phyloP scores from a whole-genome alignment of 1,140 invertebrate genomes.

The Yoshiicerus persimilis region DNA sequence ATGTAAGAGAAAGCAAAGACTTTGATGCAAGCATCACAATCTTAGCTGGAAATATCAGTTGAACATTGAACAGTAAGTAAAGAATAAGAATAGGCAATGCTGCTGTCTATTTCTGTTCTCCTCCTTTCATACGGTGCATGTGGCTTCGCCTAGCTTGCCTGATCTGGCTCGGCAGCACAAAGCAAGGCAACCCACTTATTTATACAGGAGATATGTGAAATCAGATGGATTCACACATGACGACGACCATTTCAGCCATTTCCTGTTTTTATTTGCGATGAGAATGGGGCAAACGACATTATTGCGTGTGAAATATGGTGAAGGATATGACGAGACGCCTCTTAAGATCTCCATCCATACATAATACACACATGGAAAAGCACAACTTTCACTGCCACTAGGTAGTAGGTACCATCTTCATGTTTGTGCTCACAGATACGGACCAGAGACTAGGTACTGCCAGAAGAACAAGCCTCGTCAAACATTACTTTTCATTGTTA shows the following conservation, averaged over 20 bases:
- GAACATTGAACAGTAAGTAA: too few species aligned
- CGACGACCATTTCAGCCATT: constrained; percentile 39
- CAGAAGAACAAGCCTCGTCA: background rate
- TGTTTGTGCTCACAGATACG: background rate
- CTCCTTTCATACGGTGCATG: background rate
- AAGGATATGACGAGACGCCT: constrained; percentile 22
- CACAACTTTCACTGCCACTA: background rate
- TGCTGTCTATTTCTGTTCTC: background rate
- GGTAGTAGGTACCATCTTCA: too few species aligned
- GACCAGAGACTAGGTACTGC: background rate
- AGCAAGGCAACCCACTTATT: constrained; percentile 28
- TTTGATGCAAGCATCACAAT: constrained; percentile 16
- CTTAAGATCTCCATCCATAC: background rate
- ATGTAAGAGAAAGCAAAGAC: constrained; percentile 13
- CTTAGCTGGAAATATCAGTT: background rate
- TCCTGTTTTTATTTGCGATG: constrained; percentile 43
- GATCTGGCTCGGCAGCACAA: background rate
- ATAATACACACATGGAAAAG: background rate
- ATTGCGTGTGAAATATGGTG: constrained; percentile 45
- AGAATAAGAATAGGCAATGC: background rate
- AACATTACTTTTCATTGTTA: background rate
- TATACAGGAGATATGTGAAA: constrained; percentile 39
- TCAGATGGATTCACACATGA: constrained; percentile 33
- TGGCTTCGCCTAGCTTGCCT: too few species aligned
- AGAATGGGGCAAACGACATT: constrained; percentile 41